phyloP scores from a whole-genome alignment of 2,113 vertebrate species.

The Syrmaticus mikado region DNA sequence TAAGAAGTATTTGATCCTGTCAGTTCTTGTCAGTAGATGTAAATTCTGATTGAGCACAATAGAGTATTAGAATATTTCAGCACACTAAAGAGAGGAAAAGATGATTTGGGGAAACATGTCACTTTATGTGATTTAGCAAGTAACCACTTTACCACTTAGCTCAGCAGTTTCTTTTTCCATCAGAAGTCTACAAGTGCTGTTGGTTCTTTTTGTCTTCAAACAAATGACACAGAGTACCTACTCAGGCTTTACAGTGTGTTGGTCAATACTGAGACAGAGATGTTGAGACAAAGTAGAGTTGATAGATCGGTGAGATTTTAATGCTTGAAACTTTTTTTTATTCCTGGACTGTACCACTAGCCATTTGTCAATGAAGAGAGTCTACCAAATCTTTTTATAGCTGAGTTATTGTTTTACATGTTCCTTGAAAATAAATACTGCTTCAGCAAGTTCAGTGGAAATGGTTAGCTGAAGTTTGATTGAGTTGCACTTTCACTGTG shows the following conservation, averaged over 20 bases:
- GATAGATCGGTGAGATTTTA: not conserved
- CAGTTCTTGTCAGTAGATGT: not conserved
- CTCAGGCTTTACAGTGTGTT: not conserved
- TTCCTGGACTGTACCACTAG: not conserved
- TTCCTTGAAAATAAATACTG: not conserved
- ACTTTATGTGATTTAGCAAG: not conserved
- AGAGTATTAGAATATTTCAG: not conserved
- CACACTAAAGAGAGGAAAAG: not conserved
- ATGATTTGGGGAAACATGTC: not conserved
- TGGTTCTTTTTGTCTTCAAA: not conserved
- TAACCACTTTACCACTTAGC: not conserved
- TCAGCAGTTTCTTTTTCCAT: not conserved
- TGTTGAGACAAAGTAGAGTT: not conserved
- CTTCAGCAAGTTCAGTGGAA: not conserved
- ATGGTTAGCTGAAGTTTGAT: not conserved
- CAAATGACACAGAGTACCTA: not conserved
- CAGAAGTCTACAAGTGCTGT: not conserved
- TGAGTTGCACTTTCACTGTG: not conserved
- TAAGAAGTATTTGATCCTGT: not conserved
- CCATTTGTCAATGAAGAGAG: not conserved
- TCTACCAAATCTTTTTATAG: not conserved
- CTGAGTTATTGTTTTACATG: not conserved
- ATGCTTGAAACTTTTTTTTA: not conserved
- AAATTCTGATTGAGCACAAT: not conserved
- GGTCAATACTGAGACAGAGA: not conserved